Evolutionary conservation across 2,888 invertebrate genomes (phyloP), one percentile per base, ranked within the genome.

Genomic region (Schizaphis graminum): DNA sequence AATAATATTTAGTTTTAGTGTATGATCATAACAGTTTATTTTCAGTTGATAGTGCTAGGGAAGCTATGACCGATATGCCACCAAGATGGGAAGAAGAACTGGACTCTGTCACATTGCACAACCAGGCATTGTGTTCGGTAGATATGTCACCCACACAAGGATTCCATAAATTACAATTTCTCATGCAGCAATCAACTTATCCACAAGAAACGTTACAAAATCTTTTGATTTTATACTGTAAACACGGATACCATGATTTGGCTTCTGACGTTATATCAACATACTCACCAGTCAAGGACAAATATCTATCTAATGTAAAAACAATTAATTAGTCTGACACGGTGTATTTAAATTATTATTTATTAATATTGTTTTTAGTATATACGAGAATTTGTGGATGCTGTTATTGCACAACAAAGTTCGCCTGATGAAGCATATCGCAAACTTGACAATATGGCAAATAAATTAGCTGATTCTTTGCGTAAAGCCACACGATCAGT

Each of bases 201-300:
- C 99, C 99, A 8, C 98, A 98, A 28, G 99, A 99, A 96, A 99
- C 99, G 0, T 99, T 99, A 96, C 98, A 99, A 1, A 99, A 99
- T 96, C 96, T 99, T 44, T 96, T 99, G 87, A 96, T 99, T 8
- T 96, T 99, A 1, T 99, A 99, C 96, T 99, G 99, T 96, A 99
- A 99, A 96, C 99, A 99, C 96, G 99, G 99, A 96, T 99, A 99
- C 96, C 99, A 98, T 95, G 99, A 99, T 96, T 96, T 99, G 94
- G 99, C 99, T 24, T 99, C 99, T 0, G 99, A 99, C 96, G 98
- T 99, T 77, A 96, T 99, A 95, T 99, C 99, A 13, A 99, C 99
- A 96, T 99, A 99, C 96, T 98, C 99, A 13, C 98, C 99, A 95
- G 97, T 99, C 94, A 99, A 99, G 0, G 99, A 98, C 95, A 99